Evolutionary conservation across 2,797 vertebrate genomes (phyloP).

Genomic region (Psittacula echo): DNA sequence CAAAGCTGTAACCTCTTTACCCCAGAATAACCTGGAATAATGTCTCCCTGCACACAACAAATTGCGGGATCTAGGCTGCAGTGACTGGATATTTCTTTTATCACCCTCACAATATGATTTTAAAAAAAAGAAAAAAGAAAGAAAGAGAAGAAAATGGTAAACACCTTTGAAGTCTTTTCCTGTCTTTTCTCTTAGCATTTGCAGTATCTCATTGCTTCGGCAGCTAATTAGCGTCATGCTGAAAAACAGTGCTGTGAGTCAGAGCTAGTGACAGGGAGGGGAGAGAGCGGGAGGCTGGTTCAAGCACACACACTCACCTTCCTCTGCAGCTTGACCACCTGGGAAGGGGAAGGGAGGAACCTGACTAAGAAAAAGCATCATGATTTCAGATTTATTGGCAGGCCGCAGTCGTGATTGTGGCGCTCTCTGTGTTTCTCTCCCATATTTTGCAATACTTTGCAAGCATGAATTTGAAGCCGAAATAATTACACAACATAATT

Average conservation of each 20-base stretch:
- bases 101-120: background rate
- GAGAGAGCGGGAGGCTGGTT: background rate
- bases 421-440: conserved; percentile 9
- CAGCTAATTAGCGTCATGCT: conserved; percentile 10
- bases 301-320: background rate
- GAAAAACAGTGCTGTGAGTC: conserved; percentile 38
- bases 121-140: background rate
- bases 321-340: conserved; percentile 6
- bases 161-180: conserved; percentile 36
- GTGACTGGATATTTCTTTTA: background rate
- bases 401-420: background rate
- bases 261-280: background rate
- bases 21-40: background rate
- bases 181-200: background rate
- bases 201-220: background rate
- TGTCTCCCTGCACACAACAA: background rate
- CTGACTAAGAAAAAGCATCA: background rate
- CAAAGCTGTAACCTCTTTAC: background rate
- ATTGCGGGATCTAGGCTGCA: background rate
- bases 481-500: conserved; percentile 75
- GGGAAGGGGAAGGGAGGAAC: background rate
- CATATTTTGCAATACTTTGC: conserved; percentile 55
- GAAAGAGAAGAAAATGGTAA: background rate
- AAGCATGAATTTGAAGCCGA: conserved; percentile 65
- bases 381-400: conserved; percentile 38